These are phyloP conservation scores for Platyrinchus mystaceus DNA, from an alignment of 2,797 vertebrate genomes.

Conservation along the genomic window DNA sequence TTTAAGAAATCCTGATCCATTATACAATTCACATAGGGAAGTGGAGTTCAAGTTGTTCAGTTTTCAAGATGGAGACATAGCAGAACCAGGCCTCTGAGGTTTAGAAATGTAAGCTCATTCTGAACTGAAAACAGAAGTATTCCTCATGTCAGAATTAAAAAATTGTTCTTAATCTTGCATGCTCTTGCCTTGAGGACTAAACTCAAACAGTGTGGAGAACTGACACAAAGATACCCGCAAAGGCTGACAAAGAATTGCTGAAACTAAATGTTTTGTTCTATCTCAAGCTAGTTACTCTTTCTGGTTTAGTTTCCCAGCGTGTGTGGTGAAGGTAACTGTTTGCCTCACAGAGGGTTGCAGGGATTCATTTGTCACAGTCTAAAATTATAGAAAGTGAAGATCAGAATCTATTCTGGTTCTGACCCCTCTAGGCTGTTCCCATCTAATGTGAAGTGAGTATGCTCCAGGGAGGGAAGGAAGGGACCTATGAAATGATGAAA, in stretches of 20 bases:
- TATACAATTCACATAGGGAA: background rate
- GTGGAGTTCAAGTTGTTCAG: background rate
- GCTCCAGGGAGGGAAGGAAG: background rate
- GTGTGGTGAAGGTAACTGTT: background rate
- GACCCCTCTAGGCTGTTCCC: background rate
- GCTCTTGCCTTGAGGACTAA: background rate
- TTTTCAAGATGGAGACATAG: background rate
- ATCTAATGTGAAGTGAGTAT: background rate
- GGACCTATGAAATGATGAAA: background rate
- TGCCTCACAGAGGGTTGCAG: background rate
- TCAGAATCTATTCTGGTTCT: background rate
- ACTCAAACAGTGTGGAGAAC: background rate
- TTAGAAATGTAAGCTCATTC: background rate
- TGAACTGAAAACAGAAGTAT: background rate
- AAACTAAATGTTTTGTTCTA: background rate
- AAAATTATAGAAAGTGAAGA: background rate
- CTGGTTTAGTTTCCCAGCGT: background rate
- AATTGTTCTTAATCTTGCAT: background rate
- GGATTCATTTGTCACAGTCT: background rate
- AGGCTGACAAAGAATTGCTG: background rate
- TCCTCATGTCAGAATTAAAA: background rate
- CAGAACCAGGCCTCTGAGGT: background rate
- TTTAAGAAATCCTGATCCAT: background rate
- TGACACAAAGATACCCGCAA: accelerated
- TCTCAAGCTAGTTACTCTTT: background rate